Conservation (phyloP, 2,797 vertebrate genomes). For the Poliocrania exsul region DNA sequence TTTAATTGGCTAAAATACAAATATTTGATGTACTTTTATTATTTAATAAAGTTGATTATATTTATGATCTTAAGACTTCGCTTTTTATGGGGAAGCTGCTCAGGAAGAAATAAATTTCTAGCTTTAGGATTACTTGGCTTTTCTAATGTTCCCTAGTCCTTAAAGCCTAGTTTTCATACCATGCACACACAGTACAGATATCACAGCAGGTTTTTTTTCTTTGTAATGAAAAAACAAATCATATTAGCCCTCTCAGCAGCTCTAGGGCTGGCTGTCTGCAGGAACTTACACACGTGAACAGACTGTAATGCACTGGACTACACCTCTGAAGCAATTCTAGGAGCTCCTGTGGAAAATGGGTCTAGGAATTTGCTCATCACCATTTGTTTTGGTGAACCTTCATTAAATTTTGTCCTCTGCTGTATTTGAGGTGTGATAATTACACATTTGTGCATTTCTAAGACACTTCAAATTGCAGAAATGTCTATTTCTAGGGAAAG, state of each 20-base stretch:
- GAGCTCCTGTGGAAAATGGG: not conserved
- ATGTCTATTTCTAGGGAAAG: not conserved
- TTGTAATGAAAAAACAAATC: not conserved
- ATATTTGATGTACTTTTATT: constrained; percentile 63
- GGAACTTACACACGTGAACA: not conserved
- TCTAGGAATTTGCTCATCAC: not conserved
- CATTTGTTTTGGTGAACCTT: not conserved
- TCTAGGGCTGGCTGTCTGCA: not conserved
- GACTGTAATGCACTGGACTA: not conserved
- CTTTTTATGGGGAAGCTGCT: constrained; percentile 6
- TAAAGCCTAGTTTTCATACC: not conserved
- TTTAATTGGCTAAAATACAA: constrained; percentile 49
- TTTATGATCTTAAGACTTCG: constrained; percentile 63
- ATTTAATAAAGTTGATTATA: constrained; percentile 69
- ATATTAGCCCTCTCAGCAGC: not conserved
- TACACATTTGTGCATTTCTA: not conserved
- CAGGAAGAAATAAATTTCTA: not conserved
- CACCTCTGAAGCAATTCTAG: not conserved
- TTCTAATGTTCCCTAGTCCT: not conserved
- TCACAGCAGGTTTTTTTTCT: not conserved
- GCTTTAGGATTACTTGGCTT: not conserved
- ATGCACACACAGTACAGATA: not conserved
- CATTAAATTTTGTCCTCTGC: not conserved
- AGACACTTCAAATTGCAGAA: not conserved
- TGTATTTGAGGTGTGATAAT: not conserved